Evolutionary conservation across 2,888 invertebrate genomes (phyloP).

Genomic region (Plutella xylostella): DNA sequence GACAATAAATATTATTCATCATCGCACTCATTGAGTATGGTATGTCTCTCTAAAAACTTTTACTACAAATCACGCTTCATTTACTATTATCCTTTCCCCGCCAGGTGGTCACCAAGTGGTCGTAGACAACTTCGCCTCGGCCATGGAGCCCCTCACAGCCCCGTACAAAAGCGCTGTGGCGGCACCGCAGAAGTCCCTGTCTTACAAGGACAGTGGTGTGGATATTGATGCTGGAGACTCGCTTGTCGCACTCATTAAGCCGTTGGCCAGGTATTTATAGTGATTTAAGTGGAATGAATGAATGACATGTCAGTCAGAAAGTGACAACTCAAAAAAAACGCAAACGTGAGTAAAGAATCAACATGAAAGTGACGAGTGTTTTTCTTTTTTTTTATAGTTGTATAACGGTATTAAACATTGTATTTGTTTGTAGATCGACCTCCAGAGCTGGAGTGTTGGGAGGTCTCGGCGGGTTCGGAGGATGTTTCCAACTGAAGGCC

Average conservation of each 20-base stretch:
- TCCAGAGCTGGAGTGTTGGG: slow-evolving; percentile 79
- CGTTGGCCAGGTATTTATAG: slow-evolving; percentile 51
- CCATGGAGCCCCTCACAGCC: slow-evolving; percentile 62
- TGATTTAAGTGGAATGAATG: too few relatives aligned
- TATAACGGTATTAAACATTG: too few relatives aligned
- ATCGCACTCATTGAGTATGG: too few relatives aligned
- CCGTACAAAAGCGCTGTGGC: slow-evolving; percentile 30
- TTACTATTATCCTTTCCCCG: too few relatives aligned
- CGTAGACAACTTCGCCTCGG: slow-evolving; percentile 77
- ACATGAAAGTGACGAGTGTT: too few relatives aligned
- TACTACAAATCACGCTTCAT: too few relatives aligned
- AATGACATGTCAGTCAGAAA: neutral
- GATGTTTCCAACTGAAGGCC: slow-evolving; percentile 83
- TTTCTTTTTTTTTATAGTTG: too few relatives aligned
- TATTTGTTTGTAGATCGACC: slow-evolving; percentile 73
- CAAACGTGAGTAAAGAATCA: neutral
- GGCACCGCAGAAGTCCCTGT: slow-evolving; percentile 52
- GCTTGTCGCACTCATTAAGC: slow-evolving; percentile 81
- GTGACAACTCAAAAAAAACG: neutral
- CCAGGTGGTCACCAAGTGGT: slow-evolving; percentile 67
- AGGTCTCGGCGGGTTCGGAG: slow-evolving; percentile 89
- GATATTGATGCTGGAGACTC: slow-evolving; percentile 89
- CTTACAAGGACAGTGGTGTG: slow-evolving; percentile 89
- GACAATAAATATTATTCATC: too few relatives aligned
- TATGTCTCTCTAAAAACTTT: too few relatives aligned